Evolutionary conservation across 2,113 vertebrate species (phyloP).

Genomic region (Acinonyx jubatus): DNA sequence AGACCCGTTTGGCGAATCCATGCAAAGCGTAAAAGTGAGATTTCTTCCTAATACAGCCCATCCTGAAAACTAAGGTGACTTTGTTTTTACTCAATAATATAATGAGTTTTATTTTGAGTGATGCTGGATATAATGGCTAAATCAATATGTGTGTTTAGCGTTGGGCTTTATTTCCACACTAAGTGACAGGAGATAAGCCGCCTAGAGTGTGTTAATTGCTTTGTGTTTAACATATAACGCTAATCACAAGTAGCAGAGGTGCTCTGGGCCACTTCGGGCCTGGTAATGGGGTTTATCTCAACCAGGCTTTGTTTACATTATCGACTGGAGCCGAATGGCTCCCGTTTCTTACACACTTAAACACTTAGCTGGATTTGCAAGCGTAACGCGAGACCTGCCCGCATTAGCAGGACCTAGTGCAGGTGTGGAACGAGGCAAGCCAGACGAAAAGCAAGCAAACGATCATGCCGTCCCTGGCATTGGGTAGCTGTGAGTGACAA

Average conservation of each 20-base stretch:
- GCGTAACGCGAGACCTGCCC: constrained; percentile 33
- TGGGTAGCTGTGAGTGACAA: neutral
- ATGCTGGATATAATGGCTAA: constrained; percentile 85
- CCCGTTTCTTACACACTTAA: constrained; percentile 68
- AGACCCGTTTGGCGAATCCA: neutral
- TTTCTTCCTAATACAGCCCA: constrained; percentile 36
- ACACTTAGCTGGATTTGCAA: constrained; percentile 60
- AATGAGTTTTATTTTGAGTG: constrained; percentile 85
- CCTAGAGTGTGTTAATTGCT: constrained; percentile 88
- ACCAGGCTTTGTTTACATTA: constrained; percentile 82
- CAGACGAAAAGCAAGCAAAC: neutral
- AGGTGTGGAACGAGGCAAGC: neutral
- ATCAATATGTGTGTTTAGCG: constrained; percentile 88
- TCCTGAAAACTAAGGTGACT: constrained; percentile 79
- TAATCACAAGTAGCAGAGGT: constrained; percentile 84
- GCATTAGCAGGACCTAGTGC: constrained; percentile 15
- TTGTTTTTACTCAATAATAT: constrained; percentile 80
- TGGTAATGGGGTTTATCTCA: constrained; percentile 85
- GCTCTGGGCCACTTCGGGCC: constrained; percentile 82
- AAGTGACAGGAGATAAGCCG: constrained; percentile 89
- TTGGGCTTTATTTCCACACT: constrained; percentile 85
- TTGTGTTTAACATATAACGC: constrained; percentile 88
- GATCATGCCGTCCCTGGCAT: neutral
- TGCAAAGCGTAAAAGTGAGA: neutral
- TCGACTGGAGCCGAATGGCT: constrained; percentile 79